Conservation (phyloP, 1,140 invertebrate species). For the Eupristina koningsbergeri region DNA sequence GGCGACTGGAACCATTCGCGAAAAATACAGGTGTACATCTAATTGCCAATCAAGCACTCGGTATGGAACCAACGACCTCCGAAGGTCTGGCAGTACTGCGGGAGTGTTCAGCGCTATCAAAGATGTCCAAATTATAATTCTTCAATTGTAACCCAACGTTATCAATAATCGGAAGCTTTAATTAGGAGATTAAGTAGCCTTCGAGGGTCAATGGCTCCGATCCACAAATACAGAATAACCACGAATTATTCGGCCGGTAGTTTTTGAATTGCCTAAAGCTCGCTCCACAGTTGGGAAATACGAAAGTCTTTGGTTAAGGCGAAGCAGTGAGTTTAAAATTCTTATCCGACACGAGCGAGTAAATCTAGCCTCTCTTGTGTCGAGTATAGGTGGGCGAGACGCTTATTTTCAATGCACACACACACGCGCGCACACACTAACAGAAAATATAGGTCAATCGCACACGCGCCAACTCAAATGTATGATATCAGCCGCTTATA, state of each 20-base stretch:
- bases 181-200: too few species aligned
- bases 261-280: not conserved
- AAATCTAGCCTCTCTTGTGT: not conserved
- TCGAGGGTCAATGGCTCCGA: too few species aligned
- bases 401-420: not conserved
- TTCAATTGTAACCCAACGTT: too few species aligned
- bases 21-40: not conserved
- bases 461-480: not conserved
- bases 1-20: not conserved
- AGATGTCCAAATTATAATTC: too few species aligned
- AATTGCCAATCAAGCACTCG: not conserved
- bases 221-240: too few species aligned
- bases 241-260: not conserved
- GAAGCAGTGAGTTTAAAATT: not conserved
- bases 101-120: not conserved
- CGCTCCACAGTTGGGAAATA: not conserved
- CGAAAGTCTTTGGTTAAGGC: not conserved
- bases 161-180: too few species aligned
- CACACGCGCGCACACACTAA: not conserved
- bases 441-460: not conserved
- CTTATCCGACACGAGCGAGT: not conserved
- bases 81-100: not conserved
- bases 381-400: not conserved
- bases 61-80: not conserved
- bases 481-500: not conserved